Base-by-base conservation (phyloP, 2,797 vertebrate species). In the Etheostoma perlongum region DNA sequence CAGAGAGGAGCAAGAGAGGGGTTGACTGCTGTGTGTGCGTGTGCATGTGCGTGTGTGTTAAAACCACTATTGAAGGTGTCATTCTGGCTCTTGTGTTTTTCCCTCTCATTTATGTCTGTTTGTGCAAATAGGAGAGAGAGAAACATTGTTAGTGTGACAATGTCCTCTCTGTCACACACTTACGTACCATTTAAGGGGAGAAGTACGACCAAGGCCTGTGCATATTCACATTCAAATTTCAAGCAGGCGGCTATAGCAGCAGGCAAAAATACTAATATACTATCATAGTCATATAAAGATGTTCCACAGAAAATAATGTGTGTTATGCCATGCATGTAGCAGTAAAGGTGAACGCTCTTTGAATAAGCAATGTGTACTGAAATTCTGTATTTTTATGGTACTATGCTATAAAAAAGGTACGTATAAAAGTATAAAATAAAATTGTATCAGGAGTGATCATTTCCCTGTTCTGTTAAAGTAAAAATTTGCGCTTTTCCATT, bases 1-100 rank as follows among this genome's bases (percentile, higher is more conserved):
- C 25, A 81, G 63, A 55, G 67, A 59, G 65, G 55, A 23, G 18
- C 16, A 54, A 59, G 30, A 84, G 78, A 60, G 27, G 67, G 61
- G 67, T 44, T 75, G 63, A 62, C 74, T 58, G 60, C 16, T 18
- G 48, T 73, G 6, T 23, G 13, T 54, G 18, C 33, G 21, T 62
- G 47, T 74, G 42, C 42, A 47, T 70, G 21, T 4, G 2, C 66
- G 64, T 33, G 58, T 55, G 36, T 68, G 46, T 74, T 9, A 46
- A 84, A 84, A 78, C 59, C 79, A 81, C 84, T 78, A 46, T 25
- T 72, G 42, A 67, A 72, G 8, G 49, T 86, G 80, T 48, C 55
- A 83, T 76, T 74, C 14, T 10, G 33, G 8, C 33, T 84, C 60
- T 77, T 49, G 4, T 9, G 33, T 12, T 11, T 40, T 40, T 40